Conservation (phyloP, 1,140 invertebrate genomes). For the Ceratoteleas bidentatus region DNA sequence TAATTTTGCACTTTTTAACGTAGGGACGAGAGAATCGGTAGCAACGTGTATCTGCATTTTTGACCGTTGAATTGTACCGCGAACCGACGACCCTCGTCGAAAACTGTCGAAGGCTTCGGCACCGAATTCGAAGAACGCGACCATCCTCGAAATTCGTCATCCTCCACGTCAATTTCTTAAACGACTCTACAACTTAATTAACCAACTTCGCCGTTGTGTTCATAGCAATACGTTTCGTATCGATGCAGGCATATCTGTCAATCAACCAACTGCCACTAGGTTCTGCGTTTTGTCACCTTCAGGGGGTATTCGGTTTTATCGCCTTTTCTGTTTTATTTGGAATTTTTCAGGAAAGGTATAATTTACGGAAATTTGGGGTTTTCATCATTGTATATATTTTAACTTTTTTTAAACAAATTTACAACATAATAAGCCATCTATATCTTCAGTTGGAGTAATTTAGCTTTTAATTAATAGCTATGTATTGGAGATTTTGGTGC, state of each 20-base stretch:
- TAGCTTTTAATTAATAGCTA: no score
- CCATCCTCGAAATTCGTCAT: conserved; percentile 17
- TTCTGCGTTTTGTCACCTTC: conserved; percentile 44
- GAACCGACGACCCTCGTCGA: no score
- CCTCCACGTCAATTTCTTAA: conserved; percentile 41
- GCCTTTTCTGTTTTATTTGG: not conserved
- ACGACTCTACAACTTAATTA: conserved; percentile 28
- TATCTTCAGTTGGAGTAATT: no score
- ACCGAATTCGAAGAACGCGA: not conserved
- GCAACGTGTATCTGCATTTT: no score
- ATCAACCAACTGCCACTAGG: conserved; percentile 42
- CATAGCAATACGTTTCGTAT: conserved; percentile 24
- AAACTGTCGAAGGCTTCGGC: not conserved
- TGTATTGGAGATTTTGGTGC: no score
- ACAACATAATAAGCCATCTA: no score
- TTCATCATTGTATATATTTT: no score
- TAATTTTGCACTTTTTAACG: no score
- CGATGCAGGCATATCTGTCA: conserved; percentile 9
- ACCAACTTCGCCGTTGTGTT: conserved; percentile 44
- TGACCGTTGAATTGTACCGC: no score
- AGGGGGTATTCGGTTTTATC: conserved; percentile 33
- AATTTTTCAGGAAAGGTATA: not conserved
- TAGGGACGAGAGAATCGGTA: no score
- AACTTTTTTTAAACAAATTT: no score
- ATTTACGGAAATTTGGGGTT: conserved; percentile 13